A percentile compares a stretch with the other conserved stretches of the same genome.
Conservation (phyloP, 2,113 vertebrate genomes). For the Shinisaurus crocodilurus region DNA sequence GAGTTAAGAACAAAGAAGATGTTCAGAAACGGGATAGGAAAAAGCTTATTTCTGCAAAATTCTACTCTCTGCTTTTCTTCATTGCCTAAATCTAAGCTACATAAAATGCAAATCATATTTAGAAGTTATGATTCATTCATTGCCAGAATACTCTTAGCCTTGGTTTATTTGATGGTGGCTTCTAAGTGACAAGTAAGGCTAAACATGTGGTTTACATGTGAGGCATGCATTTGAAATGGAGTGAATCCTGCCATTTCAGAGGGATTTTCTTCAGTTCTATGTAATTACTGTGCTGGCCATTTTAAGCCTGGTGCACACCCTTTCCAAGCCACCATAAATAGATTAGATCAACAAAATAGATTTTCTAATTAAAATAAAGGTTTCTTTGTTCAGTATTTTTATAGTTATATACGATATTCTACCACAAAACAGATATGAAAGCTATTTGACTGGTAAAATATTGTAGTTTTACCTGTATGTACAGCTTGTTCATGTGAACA, state of each 20-base stretch:
- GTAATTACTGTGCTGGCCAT: constrained; percentile 49
- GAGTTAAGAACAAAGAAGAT: constrained; percentile 51
- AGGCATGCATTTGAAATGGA: constrained; percentile 47
- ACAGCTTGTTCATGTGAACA: constrained; percentile 53
- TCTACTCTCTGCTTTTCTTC: background rate
- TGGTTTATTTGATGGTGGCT: constrained; percentile 54
- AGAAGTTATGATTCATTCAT: constrained; percentile 18
- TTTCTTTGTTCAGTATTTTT: constrained; percentile 51
- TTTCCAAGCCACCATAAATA: constrained; percentile 56
- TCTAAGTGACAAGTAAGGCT: constrained; percentile 52
- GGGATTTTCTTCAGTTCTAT: constrained; percentile 41
- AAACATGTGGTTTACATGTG: constrained; percentile 30
- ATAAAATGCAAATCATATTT: constrained; percentile 33
- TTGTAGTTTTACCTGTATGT: background rate
- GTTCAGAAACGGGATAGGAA: background rate
- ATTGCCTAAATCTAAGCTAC: background rate
- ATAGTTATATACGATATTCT: constrained; percentile 47
- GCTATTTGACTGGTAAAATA: constrained; percentile 34
- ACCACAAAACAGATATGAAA: constrained; percentile 40
- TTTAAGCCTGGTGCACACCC: constrained; percentile 30
- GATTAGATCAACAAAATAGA: constrained; percentile 36
- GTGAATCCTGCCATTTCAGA: constrained; percentile 27
- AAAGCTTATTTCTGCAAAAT: constrained; percentile 33
- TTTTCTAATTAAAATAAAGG: constrained; percentile 50
- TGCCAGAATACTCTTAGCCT: constrained; percentile 35